A percentile compares a stretch with the other conserved stretches of the same genome.
phyloP scores from a whole-genome alignment of 2,113 vertebrate genomes.

The Thamnophis sirtalis region DNA sequence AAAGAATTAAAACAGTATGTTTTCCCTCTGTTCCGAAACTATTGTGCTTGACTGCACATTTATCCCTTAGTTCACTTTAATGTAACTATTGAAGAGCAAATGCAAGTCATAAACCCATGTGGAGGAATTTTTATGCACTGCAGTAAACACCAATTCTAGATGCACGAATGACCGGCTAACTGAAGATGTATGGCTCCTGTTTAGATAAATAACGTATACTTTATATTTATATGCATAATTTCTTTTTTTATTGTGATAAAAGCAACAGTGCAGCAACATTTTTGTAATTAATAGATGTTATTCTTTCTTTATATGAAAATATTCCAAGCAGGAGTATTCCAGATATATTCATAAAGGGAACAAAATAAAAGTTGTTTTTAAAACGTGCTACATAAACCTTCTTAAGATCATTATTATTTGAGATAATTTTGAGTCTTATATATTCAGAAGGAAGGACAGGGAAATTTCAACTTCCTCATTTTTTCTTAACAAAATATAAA shows the following conservation, averaged over 20 bases:
- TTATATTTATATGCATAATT: neutral
- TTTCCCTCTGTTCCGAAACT: neutral
- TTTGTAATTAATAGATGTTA: neutral
- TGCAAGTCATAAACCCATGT: neutral
- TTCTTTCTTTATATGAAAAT: neutral
- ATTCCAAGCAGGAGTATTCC: neutral
- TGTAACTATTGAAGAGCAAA: neutral
- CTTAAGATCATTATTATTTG: neutral
- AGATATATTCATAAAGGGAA: neutral
- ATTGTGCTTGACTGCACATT: neutral
- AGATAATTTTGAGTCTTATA: neutral
- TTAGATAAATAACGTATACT: neutral
- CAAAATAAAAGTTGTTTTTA: neutral
- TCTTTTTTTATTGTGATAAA: neutral
- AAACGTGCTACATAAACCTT: neutral
- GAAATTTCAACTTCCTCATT: conserved; percentile 12
- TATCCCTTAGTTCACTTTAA: neutral
- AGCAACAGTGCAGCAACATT: neutral
- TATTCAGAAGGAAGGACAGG: conserved; percentile 18
- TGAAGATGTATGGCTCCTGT: neutral
- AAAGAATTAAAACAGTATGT: neutral
- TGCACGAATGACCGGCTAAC: neutral
- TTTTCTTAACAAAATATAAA: conserved; percentile 33
- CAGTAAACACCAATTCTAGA: neutral
- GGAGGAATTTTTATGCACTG: neutral